A percentile compares a stretch with the other conserved stretches of the same genome.
These are phyloP conservation scores for Parnassius orleans DNA, from an alignment of 2,888 invertebrate species.

Conservation along the genomic window DNA sequence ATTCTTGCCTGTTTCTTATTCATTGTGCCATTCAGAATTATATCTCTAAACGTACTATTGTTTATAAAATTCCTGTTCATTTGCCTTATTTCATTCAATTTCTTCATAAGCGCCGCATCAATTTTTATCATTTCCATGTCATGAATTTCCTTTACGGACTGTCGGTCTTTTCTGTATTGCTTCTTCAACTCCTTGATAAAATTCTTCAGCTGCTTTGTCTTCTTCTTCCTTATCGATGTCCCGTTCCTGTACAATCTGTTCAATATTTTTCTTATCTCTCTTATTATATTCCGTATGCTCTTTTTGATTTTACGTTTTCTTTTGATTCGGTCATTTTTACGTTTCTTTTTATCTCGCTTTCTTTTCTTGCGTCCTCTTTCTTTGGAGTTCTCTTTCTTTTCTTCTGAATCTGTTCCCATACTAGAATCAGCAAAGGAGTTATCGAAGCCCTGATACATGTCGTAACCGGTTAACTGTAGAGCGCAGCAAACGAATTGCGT, in stretches of 20 bases:
- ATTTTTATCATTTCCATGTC: slow-evolving; percentile 49
- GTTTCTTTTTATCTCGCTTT: slow-evolving; percentile 36
- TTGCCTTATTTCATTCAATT: slow-evolving; percentile 44
- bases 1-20: slow-evolving; percentile 42
- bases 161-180: slow-evolving; percentile 56
- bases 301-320: slow-evolving; percentile 56
- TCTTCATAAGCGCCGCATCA: slow-evolving; percentile 44
- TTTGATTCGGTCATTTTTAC: slow-evolving; percentile 40
- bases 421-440: slow-evolving; percentile 56
- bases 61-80: slow-evolving; percentile 50
- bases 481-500: slow-evolving; percentile 63
- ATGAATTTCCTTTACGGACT: slow-evolving; percentile 55
- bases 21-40: slow-evolving; percentile 56
- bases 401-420: slow-evolving; percentile 52
- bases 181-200: slow-evolving; percentile 59
- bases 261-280: slow-evolving; percentile 55
- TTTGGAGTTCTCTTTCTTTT: slow-evolving; percentile 40
- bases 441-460: slow-evolving; percentile 64
- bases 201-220: slow-evolving; percentile 60
- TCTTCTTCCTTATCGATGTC: slow-evolving; percentile 49
- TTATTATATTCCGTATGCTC: slow-evolving; percentile 52
- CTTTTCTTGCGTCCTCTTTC: slow-evolving; percentile 36
- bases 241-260: slow-evolving; percentile 53
- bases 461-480: slow-evolving; percentile 55
- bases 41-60: slow-evolving; percentile 58